Conservation (phyloP, 2,888 invertebrate genomes). For the Acanthosoma haemorrhoidale region DNA sequence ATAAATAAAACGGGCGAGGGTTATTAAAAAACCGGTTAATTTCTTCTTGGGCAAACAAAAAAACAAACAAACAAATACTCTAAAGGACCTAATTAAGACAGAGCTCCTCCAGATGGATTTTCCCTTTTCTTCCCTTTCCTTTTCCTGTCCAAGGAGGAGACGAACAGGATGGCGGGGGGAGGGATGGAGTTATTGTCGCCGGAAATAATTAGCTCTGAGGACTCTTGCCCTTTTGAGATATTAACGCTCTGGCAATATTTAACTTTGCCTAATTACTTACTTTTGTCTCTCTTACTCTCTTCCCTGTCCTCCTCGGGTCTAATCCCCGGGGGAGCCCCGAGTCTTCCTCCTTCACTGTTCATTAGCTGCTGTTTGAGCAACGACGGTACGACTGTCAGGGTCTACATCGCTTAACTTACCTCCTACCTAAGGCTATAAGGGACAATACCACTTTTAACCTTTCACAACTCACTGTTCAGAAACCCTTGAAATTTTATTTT, state of each 20-base stretch:
- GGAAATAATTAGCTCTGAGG: slow-evolving; percentile 1
- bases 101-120: not conserved
- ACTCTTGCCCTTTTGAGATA: slow-evolving; percentile 12
- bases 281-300: not conserved
- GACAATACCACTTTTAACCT: too few relatives aligned
- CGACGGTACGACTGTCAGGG: too few relatives aligned
- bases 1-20: not conserved
- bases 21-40: not conserved
- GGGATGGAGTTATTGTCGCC: not conserved
- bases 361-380: too few relatives aligned
- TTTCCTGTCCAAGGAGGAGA: not conserved
- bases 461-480: too few relatives aligned
- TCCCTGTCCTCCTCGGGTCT: not conserved
- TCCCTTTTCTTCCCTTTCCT: not conserved
- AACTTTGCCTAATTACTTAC: slow-evolving; percentile 21
- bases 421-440: too few relatives aligned
- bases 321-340: not conserved
- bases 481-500: too few relatives aligned
- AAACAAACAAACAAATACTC: slow-evolving; percentile 7
- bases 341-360: not conserved
- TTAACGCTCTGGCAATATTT: slow-evolving; percentile 15
- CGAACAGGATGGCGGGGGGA: not conserved
- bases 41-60: too few relatives aligned
- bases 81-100: slow-evolving; percentile 6
- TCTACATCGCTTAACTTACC: too few relatives aligned